phyloP scores from a whole-genome alignment of 35 echinoderm and acorn worm genomes.

The Heliocidaris erythrogramma region DNA sequence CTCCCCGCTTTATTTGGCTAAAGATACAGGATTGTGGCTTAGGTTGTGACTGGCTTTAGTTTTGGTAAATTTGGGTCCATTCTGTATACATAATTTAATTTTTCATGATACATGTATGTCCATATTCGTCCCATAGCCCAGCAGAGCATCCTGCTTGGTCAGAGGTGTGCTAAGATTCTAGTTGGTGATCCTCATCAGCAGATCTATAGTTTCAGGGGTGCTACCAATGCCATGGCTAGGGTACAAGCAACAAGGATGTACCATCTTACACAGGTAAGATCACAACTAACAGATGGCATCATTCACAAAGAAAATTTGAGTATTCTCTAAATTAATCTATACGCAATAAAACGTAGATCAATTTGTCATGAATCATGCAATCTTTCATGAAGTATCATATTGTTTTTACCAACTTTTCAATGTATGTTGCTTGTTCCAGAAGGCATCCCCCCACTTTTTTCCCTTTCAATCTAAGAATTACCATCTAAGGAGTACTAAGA shows the following conservation, averaged over 20 bases:
- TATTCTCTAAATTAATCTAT: background rate
- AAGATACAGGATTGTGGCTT: too few species aligned
- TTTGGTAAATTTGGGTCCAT: too few species aligned
- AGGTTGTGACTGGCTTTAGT: too few species aligned
- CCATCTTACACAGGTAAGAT: conserved; percentile 84
- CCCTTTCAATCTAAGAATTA: too few species aligned
- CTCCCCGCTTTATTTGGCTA: too few species aligned
- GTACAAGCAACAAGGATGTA: conserved; percentile 62
- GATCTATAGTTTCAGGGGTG: conserved; percentile 93
- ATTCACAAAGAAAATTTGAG: background rate
- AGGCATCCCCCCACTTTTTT: too few species aligned
- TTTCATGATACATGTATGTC: background rate
- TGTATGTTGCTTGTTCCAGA: too few species aligned
- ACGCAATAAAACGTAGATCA: background rate
- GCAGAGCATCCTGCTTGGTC: conserved; percentile 76
- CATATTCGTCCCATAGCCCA: conserved; percentile 50
- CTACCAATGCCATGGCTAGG: conserved; percentile 77
- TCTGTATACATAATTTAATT: too few species aligned
- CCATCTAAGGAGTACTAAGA: too few species aligned
- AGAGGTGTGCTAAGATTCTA: conserved; percentile 81
- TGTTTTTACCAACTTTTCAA: too few species aligned
- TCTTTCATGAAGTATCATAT: too few species aligned
- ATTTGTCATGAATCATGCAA: too few species aligned
- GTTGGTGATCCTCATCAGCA: conserved; percentile 96
- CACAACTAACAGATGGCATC: background rate